phyloP scores from a whole-genome alignment of 2,888 invertebrate genomes.

The Bugula neritina region DNA sequence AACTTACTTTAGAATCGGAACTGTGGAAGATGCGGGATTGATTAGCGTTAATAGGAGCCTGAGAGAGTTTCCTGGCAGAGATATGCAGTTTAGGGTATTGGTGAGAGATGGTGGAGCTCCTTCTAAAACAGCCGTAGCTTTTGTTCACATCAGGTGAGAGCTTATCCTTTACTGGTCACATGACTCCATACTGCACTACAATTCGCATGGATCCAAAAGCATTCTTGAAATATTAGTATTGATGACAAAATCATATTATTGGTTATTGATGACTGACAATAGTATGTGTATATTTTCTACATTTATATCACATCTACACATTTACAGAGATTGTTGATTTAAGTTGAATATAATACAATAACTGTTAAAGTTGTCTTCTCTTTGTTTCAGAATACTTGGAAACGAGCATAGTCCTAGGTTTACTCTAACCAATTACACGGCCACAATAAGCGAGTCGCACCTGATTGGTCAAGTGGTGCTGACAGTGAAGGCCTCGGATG shows the following conservation, averaged over 20 bases:
- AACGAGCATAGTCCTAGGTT: conserved; percentile 2
- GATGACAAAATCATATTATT: too few relatives aligned
- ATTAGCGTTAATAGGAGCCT: neutral
- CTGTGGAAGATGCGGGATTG: conserved; percentile 6
- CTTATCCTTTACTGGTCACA: too few relatives aligned
- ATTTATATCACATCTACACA: too few relatives aligned
- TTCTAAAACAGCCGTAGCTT: neutral
- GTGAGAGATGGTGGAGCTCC: neutral
- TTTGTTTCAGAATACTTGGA: neutral
- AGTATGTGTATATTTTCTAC: too few relatives aligned
- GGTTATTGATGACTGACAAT: too few relatives aligned
- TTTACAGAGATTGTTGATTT: too few relatives aligned
- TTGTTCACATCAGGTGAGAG: neutral
- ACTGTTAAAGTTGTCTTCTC: too few relatives aligned
- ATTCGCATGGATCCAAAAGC: too few relatives aligned
- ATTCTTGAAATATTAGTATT: too few relatives aligned
- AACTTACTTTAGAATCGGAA: conserved; percentile 4
- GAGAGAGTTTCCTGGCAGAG: conserved; percentile 5
- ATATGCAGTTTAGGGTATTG: conserved; percentile 3
- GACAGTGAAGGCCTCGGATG: neutral
- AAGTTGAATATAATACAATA: too few relatives aligned
- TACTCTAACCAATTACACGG: conserved; percentile 4
- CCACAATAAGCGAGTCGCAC: conserved; percentile 5
- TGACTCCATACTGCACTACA: too few relatives aligned
- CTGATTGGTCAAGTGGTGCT: conserved; percentile 6